Evolutionary conservation across 2,797 vertebrate genomes (phyloP), one percentile per base, ranked within the genome.

Genomic region (Acridotheres tristis): DNA sequence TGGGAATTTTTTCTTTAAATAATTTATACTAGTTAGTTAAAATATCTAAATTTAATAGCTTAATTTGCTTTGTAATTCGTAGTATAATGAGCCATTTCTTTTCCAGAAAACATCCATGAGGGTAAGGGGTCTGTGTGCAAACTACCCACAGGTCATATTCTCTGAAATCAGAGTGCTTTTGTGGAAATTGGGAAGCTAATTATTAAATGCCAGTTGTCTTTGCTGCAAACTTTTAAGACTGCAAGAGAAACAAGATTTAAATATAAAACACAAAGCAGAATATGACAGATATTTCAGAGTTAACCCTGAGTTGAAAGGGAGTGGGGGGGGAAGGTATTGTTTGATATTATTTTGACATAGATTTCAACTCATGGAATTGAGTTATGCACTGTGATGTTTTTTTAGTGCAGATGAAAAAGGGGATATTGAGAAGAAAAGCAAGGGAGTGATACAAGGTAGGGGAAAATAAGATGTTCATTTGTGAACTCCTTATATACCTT

Each of bases 41-140:
- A 58, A 13, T 3, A 34, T 36, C 20, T 68, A n/a, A 27, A 21
- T 42, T 50, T 51, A 62, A 29, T 51, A 45, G 32, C 54, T 93
- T 85, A 72, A 81, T 95, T 93, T 89, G 47, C 43, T 51, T 76
- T 67, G n/a, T 74, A 61, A 87, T 93, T 95, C 92, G 50, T 57
- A 53, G 40, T 65, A 34, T 90, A 79, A 89, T 82, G 87, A 92
- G 67, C n/a, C 48, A 30, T 88, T 87, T 47, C 9, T 74, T 76
- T 88, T 74, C 54, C 62, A 73, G 88, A 86, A 88, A 66, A 26
- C 2, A 1, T 88, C 66, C 50, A 22, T 23, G 62, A 80, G 58
- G 47, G 30, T 51, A 7, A 93, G 86, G 62, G 54, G 32, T 78
- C 36, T 78, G 47, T 74, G 32, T 88, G 89, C 59, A 69, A 73